Conservation (phyloP, 2,888 invertebrate genomes). For the Boloria selene region DNA sequence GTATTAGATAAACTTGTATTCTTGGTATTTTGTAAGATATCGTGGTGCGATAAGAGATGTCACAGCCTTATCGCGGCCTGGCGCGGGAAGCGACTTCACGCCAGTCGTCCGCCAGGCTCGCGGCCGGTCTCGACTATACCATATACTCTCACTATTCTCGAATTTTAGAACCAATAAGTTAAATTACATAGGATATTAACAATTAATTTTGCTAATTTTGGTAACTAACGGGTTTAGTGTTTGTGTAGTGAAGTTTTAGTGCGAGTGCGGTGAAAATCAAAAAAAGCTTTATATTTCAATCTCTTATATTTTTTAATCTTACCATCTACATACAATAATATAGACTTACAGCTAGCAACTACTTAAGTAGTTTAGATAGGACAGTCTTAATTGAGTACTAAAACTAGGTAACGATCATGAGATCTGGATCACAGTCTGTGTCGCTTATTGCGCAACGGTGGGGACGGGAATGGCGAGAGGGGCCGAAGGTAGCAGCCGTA, state of each 20-base stretch:
- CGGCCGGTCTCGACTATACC: constrained; percentile 21
- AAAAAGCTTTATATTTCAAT: constrained; percentile 61
- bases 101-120: constrained; percentile 51
- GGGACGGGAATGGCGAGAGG: constrained; percentile 45
- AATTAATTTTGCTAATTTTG: too few species aligned
- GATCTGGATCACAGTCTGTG: constrained; percentile 75
- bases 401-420: constrained; percentile 76
- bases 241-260: constrained; percentile 33
- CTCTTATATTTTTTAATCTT: constrained; percentile 64
- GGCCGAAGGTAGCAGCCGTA: constrained; percentile 67
- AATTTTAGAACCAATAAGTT: background rate
- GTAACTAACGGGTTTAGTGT: background rate
- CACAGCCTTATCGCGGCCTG: constrained; percentile 33
- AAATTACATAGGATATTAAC: background rate
- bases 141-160: background rate
- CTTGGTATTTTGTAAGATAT: constrained; percentile 33
- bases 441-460: constrained; percentile 52
- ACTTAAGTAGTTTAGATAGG: constrained; percentile 74
- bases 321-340: constrained; percentile 55
- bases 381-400: constrained; percentile 80
- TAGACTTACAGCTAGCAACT: constrained; percentile 65
- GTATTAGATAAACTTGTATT: constrained; percentile 21
- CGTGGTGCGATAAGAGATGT: constrained; percentile 33
- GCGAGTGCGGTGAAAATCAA: constrained; percentile 47
- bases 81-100: constrained; percentile 35